Evolutionary conservation across 2,888 invertebrate species (phyloP).

Genomic region (Cetonia aurata): DNA sequence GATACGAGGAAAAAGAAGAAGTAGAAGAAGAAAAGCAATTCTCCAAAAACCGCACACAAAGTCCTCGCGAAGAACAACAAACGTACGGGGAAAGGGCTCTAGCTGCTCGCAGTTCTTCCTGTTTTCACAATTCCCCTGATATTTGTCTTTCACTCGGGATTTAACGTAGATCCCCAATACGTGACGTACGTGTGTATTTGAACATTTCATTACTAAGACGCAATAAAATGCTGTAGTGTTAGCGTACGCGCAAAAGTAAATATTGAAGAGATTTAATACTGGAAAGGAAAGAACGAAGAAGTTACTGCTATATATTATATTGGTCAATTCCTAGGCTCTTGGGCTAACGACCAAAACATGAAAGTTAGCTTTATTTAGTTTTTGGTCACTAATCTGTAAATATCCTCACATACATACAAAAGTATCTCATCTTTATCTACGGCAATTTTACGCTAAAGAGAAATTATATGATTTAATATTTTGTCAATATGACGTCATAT

Average conservation of each 20-base stretch:
- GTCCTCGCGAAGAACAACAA: slow-evolving; percentile 28
- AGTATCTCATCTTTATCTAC: too few relatives aligned
- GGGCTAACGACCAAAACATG: too few relatives aligned
- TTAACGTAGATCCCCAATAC: slow-evolving; percentile 31
- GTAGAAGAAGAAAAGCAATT: slow-evolving; percentile 24
- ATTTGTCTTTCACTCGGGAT: slow-evolving; percentile 32
- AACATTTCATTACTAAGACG: slow-evolving; percentile 30
- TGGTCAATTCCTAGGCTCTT: too few relatives aligned
- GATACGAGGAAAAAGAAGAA: neutral
- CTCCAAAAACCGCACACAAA: slow-evolving; percentile 35
- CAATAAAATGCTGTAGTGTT: slow-evolving; percentile 25
- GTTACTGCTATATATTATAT: too few relatives aligned
- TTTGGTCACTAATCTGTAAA: too few relatives aligned
- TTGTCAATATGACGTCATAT: too few relatives aligned
- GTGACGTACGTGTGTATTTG: slow-evolving; percentile 38
- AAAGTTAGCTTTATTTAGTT: too few relatives aligned
- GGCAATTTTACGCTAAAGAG: too few relatives aligned
- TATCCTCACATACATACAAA: too few relatives aligned
- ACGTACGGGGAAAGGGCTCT: slow-evolving; percentile 6
- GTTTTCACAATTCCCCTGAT: slow-evolving; percentile 7
- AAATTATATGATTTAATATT: too few relatives aligned
- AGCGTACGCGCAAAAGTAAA: slow-evolving; percentile 12
- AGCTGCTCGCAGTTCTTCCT: neutral
- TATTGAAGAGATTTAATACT: slow-evolving; percentile 28
- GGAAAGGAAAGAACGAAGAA: too few relatives aligned